Evolutionary conservation across 64 coral and sea anemone species (phyloP), one percentile per base, ranked within the genome.

Genomic region (Anthopleura sola): DNA sequence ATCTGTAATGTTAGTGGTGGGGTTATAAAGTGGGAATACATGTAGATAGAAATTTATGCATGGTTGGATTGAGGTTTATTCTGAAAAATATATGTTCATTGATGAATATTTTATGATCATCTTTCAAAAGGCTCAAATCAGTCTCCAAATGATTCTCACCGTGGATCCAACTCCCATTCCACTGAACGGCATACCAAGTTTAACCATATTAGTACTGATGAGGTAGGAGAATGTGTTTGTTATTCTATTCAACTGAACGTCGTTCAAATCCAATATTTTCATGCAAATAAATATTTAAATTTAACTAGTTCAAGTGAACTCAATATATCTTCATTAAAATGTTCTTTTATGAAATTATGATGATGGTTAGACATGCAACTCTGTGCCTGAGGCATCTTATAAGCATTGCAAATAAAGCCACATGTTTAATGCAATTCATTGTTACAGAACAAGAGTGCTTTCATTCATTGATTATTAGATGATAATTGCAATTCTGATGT

Each of bases 131-230:
- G 94, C 31, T 97, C 94, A 26, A 92, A 84, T 80, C 88, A 92
- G 87, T 97, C 94, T 57, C 94, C 94, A 89, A 85, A 55, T 78
- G 90, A 97, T 83, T 81, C 86, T 79, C 84, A 83, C 55, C 78
- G 64, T 60, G 74, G 85, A 84, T 81, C 75, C 83, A 95, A 95
- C 82, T 88, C 86, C 21, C 93, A 95, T 69, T 54, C 75, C 54
- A 88, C 37, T 95, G 93, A 95, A 80, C 89, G 86, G 6, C 85
- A 84, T 62, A 88, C 71, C 32, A 97, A 92, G 75, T 86, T 89
- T 87, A 97, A 97, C 86, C 90, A 97, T 87, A 82, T 89, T 81
- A 93, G 80, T 69, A 77, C 68, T 84, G 90, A 84, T 56, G 88
- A 92, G 88, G 84, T 78, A 90, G 76, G 76, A 44, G 9, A 10